phyloP scores from a whole-genome alignment of 2,113 vertebrate species.

The Nesoenas mayeri region DNA sequence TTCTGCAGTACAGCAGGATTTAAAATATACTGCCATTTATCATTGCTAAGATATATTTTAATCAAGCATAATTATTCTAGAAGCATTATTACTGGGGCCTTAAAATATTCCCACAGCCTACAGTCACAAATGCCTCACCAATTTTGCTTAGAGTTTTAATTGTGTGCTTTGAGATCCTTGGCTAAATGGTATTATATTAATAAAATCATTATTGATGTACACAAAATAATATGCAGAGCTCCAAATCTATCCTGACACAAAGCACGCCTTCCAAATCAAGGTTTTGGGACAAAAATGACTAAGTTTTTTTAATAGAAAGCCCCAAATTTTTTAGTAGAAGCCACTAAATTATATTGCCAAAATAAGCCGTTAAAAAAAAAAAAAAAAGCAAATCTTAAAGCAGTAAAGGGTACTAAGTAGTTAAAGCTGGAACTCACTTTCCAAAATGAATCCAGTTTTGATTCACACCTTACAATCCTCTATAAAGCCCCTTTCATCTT shows the following conservation, averaged over 20 bases:
- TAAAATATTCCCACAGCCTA: neutral
- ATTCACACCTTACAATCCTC: neutral
- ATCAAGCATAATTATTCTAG: neutral
- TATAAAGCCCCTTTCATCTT: neutral
- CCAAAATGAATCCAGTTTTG: neutral
- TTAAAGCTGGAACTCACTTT: neutral
- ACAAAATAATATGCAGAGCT: neutral
- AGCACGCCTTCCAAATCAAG: neutral
- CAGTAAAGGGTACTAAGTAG: neutral
- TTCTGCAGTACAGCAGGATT: neutral
- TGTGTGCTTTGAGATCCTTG: neutral
- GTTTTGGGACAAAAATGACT: neutral
- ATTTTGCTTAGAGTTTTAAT: neutral
- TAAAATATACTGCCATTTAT: neutral
- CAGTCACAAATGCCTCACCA: neutral
- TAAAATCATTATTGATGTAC: neutral
- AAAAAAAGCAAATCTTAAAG: neutral
- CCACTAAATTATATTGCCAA: neutral
- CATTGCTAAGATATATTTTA: neutral
- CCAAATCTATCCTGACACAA: neutral
- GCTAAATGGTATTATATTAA: neutral
- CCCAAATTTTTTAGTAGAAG: neutral
- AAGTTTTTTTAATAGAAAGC: neutral
- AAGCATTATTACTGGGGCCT: neutral
- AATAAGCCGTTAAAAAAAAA: neutral